Percentiles rank a stretch among this genome's conserved stretches.
Conservation (phyloP, 2,888 invertebrate species). For the Leucoptera coffeella region DNA sequence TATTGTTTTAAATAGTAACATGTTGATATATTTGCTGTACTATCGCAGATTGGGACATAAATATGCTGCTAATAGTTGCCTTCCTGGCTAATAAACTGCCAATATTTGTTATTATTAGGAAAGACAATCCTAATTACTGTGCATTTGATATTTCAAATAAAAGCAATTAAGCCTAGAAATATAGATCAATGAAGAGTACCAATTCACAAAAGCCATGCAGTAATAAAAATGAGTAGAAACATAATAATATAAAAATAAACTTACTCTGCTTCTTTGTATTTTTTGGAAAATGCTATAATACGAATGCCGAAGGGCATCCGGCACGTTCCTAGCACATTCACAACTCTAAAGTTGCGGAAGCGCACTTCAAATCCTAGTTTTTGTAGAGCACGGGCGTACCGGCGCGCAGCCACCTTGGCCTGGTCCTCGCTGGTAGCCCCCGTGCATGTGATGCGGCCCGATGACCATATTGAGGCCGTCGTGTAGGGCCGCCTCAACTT, state of each 20-base stretch:
- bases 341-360: conserved; percentile 90
- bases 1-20: too few species aligned
- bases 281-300: conserved; percentile 86
- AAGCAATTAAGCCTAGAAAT: too few species aligned
- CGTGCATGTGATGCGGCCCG: conserved; percentile 93
- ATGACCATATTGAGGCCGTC: conserved; percentile 98
- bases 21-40: too few species aligned
- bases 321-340: conserved; percentile 97
- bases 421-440: conserved; percentile 81
- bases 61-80: too few species aligned
- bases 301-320: conserved; percentile 95
- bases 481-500: conserved; percentile 91
- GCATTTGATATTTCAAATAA: too few species aligned
- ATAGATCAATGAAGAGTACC: neutral
- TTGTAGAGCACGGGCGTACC: conserved; percentile 86
- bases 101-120: too few species aligned
- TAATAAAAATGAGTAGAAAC: too few species aligned
- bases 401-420: conserved; percentile 85
- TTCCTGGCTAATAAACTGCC: too few species aligned
- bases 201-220: neutral
- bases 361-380: conserved; percentile 87
- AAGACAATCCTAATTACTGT: too few species aligned
- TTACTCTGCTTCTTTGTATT: conserved; percentile 83
- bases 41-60: too few species aligned
- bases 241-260: conserved; percentile 23